phyloP scores from a whole-genome alignment of 1,140 invertebrate species.

The Homalodisca vitripennis region DNA sequence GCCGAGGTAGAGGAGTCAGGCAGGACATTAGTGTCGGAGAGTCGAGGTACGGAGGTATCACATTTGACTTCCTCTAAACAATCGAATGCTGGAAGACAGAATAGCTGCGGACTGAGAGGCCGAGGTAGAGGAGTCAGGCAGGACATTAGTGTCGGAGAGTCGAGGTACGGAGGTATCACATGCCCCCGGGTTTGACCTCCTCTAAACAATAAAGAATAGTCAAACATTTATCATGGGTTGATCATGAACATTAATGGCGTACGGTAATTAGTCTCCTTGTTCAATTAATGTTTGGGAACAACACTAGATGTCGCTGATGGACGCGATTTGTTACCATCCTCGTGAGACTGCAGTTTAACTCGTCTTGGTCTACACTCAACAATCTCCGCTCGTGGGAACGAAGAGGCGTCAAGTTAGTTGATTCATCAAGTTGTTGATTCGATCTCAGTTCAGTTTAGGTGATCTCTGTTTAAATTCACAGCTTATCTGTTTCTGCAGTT shows the following conservation, averaged over 20 bases:
- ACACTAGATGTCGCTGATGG: slow-evolving; percentile 18
- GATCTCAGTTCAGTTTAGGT: no score
- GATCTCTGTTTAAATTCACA: no score
- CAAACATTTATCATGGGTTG: slow-evolving; percentile 17
- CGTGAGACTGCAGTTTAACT: slow-evolving; percentile 9
- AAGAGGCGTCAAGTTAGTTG: no score
- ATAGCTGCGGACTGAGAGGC: no score
- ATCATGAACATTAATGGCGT: slow-evolving; percentile 20
- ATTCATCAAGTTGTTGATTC: no score
- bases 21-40: no score
- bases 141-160: no score
- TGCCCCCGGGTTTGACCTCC: slow-evolving; percentile 7
- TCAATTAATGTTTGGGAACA: slow-evolving; percentile 27
- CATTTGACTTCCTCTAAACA: slow-evolving; percentile 5
- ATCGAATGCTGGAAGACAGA: no score
- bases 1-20: not conserved
- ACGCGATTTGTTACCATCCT: not conserved
- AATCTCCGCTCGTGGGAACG: not conserved
- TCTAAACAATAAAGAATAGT: slow-evolving; percentile 16
- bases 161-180: no score
- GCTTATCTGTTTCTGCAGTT: no score
- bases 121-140: not conserved
- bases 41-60: no score
- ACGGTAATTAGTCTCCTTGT: slow-evolving; percentile 22
- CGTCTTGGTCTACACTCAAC: not conserved